A percentile compares a stretch with the other conserved stretches of the same genome.
Evolutionary conservation across 2,113 vertebrate genomes (phyloP).

Genomic region (Salvelinus sp.): DNA sequence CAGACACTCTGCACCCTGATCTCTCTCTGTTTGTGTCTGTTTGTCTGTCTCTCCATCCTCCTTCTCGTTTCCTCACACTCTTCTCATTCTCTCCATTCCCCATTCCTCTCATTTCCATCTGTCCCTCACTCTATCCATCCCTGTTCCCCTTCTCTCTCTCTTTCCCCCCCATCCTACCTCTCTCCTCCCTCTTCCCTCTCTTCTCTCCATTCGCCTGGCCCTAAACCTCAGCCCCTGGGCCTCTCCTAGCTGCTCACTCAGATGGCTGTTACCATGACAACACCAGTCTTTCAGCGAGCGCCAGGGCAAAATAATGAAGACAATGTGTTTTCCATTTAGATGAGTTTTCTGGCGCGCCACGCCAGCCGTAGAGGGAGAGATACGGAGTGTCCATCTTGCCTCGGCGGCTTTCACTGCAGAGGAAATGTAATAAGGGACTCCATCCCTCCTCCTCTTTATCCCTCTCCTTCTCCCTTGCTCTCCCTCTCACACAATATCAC

Average conservation of each 20-base stretch:
- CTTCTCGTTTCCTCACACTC: constrained; percentile 26
- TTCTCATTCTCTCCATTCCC: constrained; percentile 23
- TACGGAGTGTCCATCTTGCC: constrained; percentile 87
- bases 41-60: neutral
- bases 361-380: constrained; percentile 61
- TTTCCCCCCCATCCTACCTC: neutral
- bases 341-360: constrained; percentile 86
- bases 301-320: constrained; percentile 93
- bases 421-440: constrained; percentile 76
- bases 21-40: too few species aligned
- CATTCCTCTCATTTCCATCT: neutral
- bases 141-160: neutral
- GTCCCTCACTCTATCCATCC: neutral
- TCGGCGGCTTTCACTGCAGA: constrained; percentile 79
- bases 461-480: constrained; percentile 31
- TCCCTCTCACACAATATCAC: constrained; percentile 31
- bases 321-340: constrained; percentile 99
- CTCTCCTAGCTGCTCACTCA: constrained; percentile 79
- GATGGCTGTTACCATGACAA: constrained; percentile 98
- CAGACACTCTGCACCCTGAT: neutral
- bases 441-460: constrained; percentile 33
- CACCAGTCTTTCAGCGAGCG: constrained; percentile 95
- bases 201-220: constrained; percentile 70
- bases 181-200: neutral
- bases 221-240: constrained; percentile 81